Evolutionary conservation across 2,113 vertebrate species (phyloP), one percentile per base, ranked within the genome.

Genomic region (Ochotona curzoniae): DNA sequence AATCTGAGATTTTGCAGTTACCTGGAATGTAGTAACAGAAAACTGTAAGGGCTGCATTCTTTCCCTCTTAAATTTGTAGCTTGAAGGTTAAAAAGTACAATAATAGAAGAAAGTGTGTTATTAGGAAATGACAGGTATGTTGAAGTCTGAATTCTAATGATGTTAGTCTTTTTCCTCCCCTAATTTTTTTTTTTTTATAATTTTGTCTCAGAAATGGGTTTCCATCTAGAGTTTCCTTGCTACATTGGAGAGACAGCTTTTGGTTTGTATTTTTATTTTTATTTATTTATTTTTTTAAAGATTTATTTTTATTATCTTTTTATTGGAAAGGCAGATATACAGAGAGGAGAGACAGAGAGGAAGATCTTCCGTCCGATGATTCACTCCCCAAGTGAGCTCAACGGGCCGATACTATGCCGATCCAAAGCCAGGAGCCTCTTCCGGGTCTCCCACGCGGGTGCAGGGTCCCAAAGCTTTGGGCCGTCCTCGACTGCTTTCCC

Each of bases 251-350:
- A 23, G 49, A 23, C 49, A 76, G 21, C 64, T 79, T 94, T 79
- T 79, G 70, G 26, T 67, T 94, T 94, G 32, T 35, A 26, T 83
- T 93, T 94, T 86, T 93, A 60, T 83, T 93, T 61, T 30, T 57
- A 4, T 8, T 60, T 86, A 88, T 63, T 14, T n/a, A n/a, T n/a
- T n/a, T n/a, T n/a, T n/a, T n/a, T n/a, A n/a, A n/a, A n/a, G n/a
- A n/a, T n/a, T 90, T 79, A 86, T 28, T 30, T 26, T 89, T 70
- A 44, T 49, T 84, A 79, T 1, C 26, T 94, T 88, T 74, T n/a
- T n/a, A n/a, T n/a, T n/a, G n/a, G n/a, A n/a, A n/a, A n/a, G n/a
- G n/a, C n/a, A n/a, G n/a, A n/a, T n/a, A n/a, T n/a, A n/a, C n/a
- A n/a, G n/a, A n/a, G n/a, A n/a, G n/a, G n/a, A n/a, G n/a, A n/a